Base-by-base conservation (phyloP, 1,140 invertebrate genomes). In the Drosophila pallidifrons region DNA sequence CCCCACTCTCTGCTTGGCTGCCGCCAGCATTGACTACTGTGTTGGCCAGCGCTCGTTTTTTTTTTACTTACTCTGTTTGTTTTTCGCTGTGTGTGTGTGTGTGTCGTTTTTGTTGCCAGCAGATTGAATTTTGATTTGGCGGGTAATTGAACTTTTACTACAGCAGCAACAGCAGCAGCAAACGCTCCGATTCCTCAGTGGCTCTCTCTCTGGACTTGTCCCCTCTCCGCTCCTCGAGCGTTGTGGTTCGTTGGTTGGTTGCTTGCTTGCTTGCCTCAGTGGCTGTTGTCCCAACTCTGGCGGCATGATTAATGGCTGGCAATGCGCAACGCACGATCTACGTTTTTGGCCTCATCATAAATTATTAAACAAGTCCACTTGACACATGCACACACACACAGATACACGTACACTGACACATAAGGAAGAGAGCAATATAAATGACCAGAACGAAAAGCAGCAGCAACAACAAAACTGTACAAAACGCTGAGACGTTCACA, bases 331-430 rank as follows among this genome's bases (percentile, higher is more conserved):
- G 85, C 83, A 87, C 83, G 83, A 87, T 88, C 83, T 87, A 87
- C 83, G 83, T 83, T 87, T 87, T 88, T 87, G 83, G 83, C 83
- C 83, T 87, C 85, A 88, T 87, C 83, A 87, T 87, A 87, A 87
- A 87, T 87, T 87, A 87, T 87, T 87, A 87, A 87, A 87, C 85
- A 87, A 87, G 83, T 87, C 83, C 83, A 88, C 83, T 87, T 87
- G 83, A 88, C 83, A 87, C 82, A 87, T 88, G 79, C 77, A 82
- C 79, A 82, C 81, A 71, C 52, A 46, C 55, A 66, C 46, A 60
- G 47, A 57, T 20, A 76, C 55, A 72, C 30, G 59, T 3, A 16
- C 13, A 35, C 46, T 11, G 20, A 6, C 20, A 58, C 41, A 38
- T 49, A 78, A 28, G 32, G 75, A 73, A 54, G 45, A 47, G 57